phyloP scores from a whole-genome alignment of 2,888 invertebrate species.

The Melinaea marsaeus region DNA sequence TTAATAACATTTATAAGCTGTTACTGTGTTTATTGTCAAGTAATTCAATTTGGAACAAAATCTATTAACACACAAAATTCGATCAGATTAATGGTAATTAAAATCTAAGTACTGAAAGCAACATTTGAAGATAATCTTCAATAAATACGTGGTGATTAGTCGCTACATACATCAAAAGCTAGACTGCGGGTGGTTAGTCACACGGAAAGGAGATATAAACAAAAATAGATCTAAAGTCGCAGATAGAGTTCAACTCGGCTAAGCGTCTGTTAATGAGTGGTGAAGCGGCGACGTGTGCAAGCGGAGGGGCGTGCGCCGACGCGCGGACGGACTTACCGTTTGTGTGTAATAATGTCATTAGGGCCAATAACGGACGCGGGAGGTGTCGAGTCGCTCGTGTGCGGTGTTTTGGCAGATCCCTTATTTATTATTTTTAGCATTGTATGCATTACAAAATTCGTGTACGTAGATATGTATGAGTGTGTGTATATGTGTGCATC shows the following conservation, averaged over 20 bases:
- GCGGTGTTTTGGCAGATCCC: neutral
- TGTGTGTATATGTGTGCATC: constrained; percentile 21
- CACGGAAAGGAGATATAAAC: constrained; percentile 22
- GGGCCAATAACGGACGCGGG: no score
- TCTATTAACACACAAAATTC: no score
- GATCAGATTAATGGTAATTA: neutral
- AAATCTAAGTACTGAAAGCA: constrained; percentile 1
- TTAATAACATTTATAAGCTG: no score
- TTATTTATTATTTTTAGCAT: no score
- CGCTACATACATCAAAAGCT: constrained; percentile 25
- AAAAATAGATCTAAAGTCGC: constrained; percentile 21
- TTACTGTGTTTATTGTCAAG: no score
- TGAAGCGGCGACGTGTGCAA: constrained; percentile 58
- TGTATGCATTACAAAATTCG: neutral
- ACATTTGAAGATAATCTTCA: no score
- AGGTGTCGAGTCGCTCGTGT: neutral
- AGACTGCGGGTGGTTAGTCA: constrained; percentile 23
- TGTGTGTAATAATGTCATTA: neutral
- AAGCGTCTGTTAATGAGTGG: constrained; percentile 39
- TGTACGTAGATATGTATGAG: constrained; percentile 9
- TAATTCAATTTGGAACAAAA: no score
- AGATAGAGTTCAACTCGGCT: constrained; percentile 22
- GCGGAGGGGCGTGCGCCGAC: constrained; percentile 23
- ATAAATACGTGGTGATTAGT: constrained; percentile 19
- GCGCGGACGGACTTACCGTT: constrained; percentile 18